Evolutionary conservation across 1,140 invertebrate species (phyloP), one percentile per base, ranked within the genome.

Genomic region (Drosophila pseudoananassae): DNA sequence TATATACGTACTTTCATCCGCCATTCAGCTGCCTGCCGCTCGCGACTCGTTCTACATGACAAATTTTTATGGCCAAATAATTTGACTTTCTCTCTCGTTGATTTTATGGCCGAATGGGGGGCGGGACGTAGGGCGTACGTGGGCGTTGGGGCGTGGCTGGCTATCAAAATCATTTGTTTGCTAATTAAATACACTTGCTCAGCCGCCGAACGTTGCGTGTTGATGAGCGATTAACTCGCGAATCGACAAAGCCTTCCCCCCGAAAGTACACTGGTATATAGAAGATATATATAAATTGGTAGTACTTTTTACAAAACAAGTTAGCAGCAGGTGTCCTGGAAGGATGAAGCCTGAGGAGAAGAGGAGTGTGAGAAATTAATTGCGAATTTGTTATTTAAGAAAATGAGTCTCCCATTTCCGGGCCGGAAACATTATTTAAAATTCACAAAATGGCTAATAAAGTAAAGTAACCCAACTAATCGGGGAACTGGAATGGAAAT

Each of bases 1-100:
- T 36, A 12, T 36, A 61, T 49, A 20, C 20, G 60, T 46, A 72
- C 53, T 20, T 15, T 12, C 10, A 36, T 10, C 57, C 58, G 47
- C 59, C 51, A 73, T 73, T 63, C 43, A 54, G 52, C 52, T 60
- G 38, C 3, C 59, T 40, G 23, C 31, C 40, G 25, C 40, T 25
- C 63, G 63, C 63, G 31, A 55, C 64, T 69, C 61, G 64, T 73
- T 82, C 71, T 81, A 77, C 73, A 77, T 85, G 80, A 73, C 72
- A 80, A 68, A 76, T 76, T 81, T 87, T 84, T 70, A 85, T 85
- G 73, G 63, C 38, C 66, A 60, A 77, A 81, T 84, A 81, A 84
- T 84, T 84, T 81, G 63, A 76, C 49, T 76, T 65, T 72, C 53
- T 45, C 65, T 85, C 58, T 33, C 54, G 57, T 72, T 76, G 38